Evolutionary conservation across 2,888 invertebrate species (phyloP).

Genomic region (Suillia variegata): DNA sequence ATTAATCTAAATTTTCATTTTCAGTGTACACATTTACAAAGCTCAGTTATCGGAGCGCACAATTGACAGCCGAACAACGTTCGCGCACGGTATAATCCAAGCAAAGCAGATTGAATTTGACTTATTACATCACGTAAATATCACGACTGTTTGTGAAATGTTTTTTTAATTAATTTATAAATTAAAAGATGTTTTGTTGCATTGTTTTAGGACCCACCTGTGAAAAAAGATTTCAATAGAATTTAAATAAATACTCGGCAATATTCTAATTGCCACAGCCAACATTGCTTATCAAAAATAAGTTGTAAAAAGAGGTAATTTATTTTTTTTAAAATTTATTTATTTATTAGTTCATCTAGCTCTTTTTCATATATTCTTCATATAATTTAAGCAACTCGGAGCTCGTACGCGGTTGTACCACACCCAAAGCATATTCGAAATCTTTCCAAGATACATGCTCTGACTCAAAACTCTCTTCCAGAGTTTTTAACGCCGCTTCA

Average conservation of each 20-base stretch:
- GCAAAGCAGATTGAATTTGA: constrained; percentile 41
- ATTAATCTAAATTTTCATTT: constrained; percentile 44
- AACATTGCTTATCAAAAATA: too few species aligned
- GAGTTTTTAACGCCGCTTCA: constrained; percentile 85
- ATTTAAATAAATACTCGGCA: too few species aligned
- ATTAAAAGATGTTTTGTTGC: too few species aligned
- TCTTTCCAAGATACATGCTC: constrained; percentile 69
- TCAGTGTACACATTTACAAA: constrained; percentile 39
- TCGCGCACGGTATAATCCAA: constrained; percentile 41
- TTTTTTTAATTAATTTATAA: too few species aligned
- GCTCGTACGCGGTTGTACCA: constrained; percentile 80
- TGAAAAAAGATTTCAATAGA: too few species aligned
- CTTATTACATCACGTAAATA: constrained; percentile 41
- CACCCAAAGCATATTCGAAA: constrained; percentile 74
- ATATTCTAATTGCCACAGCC: too few species aligned
- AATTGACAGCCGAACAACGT: constrained; percentile 40
- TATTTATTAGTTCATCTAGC: too few species aligned
- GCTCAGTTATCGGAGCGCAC: constrained; percentile 38
- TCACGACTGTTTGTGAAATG: too few species aligned
- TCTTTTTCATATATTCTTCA: constrained; percentile 66
- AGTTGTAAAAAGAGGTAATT: too few species aligned
- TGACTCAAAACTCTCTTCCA: constrained; percentile 76
- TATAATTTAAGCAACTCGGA: constrained; percentile 74
- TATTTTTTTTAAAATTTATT: too few species aligned
- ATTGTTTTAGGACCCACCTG: too few species aligned